phyloP scores from a whole-genome alignment of 53 echinoderm and acorn worm genomes.

The Echinarachnius parma region DNA sequence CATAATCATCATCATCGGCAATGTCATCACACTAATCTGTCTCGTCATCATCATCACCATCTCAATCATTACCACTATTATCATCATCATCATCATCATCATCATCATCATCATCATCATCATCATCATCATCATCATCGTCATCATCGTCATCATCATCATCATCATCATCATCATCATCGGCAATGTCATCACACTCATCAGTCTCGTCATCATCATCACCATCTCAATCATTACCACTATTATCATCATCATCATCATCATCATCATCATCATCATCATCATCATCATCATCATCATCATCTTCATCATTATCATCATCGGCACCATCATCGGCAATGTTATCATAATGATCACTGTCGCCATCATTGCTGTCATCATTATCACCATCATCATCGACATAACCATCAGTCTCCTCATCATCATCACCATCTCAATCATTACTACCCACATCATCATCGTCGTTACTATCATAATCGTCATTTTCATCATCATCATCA shows the following conservation, averaged over 20 bases:
- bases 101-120: neutral
- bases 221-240: no score
- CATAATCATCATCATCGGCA: neutral
- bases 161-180: neutral
- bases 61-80: neutral
- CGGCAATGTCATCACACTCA: neutral
- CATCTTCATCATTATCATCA: neutral
- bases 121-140: constrained; percentile 2
- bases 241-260: constrained; percentile 2
- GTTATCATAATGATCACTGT: no score
- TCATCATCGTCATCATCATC: neutral
- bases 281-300: neutral
- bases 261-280: neutral
- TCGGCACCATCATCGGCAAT: neutral
- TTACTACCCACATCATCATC: no score
- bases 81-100: neutral
- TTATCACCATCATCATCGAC: no score
- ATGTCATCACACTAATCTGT: neutral
- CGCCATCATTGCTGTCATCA: no score
- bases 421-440: no score
- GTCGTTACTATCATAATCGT: no score
- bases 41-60: neutral
- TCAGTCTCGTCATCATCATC: neutral
- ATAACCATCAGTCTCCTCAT: no score
- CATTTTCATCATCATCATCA: constrained; percentile 2